Conservation (phyloP, 1,140 invertebrate species). For the Drosophila sproati region DNA sequence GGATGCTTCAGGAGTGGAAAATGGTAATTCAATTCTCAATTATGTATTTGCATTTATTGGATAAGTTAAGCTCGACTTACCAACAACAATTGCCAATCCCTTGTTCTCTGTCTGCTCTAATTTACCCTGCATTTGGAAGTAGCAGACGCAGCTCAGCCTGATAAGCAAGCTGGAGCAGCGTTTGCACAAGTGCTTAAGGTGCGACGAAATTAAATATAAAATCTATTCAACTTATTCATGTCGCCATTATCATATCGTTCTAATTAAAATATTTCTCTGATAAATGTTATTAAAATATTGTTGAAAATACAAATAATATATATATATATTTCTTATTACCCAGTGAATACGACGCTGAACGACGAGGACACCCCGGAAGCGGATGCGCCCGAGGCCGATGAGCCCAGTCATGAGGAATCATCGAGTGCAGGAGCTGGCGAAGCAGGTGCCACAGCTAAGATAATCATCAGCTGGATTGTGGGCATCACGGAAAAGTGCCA, state of each 20-base stretch:
- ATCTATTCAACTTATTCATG: no score
- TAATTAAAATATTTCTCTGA: no score
- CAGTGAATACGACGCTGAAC: conserved; percentile 21
- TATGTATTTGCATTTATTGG: neutral
- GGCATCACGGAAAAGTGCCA: conserved; percentile 63
- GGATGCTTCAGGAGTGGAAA: conserved; percentile 20
- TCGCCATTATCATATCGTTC: no score
- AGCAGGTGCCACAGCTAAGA: conserved; percentile 52
- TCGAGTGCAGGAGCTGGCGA: conserved; percentile 39
- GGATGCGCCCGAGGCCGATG: conserved; percentile 65
- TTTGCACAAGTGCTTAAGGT: conserved; percentile 62
- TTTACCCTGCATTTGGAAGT: conserved; percentile 37
- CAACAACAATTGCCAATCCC: neutral
- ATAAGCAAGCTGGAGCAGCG: conserved; percentile 60
- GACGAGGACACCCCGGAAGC: conserved; percentile 53
- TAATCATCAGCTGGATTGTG: conserved; percentile 77
- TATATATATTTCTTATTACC: neutral
- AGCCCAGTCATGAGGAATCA: conserved; percentile 62
- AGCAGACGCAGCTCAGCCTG: conserved; percentile 63
- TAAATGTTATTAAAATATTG: neutral
- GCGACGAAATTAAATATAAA: neutral
- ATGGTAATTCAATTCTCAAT: conserved; percentile 43
- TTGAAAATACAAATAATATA: neutral
- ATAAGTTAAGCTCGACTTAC: conserved; percentile 17
- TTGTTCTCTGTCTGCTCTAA: conserved; percentile 15